A percentile compares a stretch with the other conserved stretches of the same genome.
Evolutionary conservation across 2,888 invertebrate species (phyloP).

Genomic region (Lucinisca nassula): DNA sequence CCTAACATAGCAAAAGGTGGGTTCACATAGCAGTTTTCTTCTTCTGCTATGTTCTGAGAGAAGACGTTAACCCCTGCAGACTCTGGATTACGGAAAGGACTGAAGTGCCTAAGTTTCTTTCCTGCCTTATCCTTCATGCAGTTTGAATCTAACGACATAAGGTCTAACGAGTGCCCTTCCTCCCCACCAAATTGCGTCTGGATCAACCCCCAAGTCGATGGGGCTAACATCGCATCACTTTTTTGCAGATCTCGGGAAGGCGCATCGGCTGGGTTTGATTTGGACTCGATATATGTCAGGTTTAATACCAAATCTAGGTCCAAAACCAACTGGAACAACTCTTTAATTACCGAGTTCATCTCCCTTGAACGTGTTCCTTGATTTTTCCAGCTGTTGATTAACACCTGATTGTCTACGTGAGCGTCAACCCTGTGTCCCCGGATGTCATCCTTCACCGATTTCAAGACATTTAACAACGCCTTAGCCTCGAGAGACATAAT

Average conservation of each 20-base stretch:
- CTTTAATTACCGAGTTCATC: neutral
- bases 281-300: neutral
- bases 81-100: neutral
- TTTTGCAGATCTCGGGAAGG: neutral
- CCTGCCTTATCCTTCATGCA: neutral
- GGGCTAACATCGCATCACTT: neutral
- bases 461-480: neutral
- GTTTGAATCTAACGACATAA: neutral
- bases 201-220: neutral
- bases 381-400: neutral
- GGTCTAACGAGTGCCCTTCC: neutral
- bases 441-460: neutral
- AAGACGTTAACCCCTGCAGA: neutral
- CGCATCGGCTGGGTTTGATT: neutral
- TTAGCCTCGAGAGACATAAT: neutral
- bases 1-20: neutral
- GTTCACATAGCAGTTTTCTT: neutral
- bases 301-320: neutral
- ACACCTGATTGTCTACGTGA: neutral
- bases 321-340: neutral
- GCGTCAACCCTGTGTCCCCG: neutral
- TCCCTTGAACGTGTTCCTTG: neutral
- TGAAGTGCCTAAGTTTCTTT: neutral
- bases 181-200: neutral
- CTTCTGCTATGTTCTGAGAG: neutral